phyloP scores from a whole-genome alignment of 2,113 vertebrate genomes.

The Labrus mixtus region DNA sequence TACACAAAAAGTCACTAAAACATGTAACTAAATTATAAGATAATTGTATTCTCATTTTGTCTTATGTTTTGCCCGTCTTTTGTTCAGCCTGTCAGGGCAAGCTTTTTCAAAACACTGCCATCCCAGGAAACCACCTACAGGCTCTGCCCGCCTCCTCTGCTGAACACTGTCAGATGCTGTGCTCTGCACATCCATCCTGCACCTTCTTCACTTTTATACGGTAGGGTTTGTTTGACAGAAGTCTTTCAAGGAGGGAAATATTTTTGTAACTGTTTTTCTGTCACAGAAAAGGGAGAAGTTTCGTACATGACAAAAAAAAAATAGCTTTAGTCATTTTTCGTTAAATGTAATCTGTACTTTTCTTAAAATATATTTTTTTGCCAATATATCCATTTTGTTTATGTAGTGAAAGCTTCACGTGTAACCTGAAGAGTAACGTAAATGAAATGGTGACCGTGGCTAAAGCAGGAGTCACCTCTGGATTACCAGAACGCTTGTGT shows the following conservation, averaged over 20 bases:
- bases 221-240: neutral
- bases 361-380: too few relatives aligned
- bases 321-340: too few relatives aligned
- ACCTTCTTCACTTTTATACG: constrained; percentile 67
- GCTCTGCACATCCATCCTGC: constrained; percentile 65
- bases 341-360: too few relatives aligned
- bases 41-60: neutral
- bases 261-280: too few relatives aligned
- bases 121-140: constrained; percentile 2
- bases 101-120: constrained; percentile 48
- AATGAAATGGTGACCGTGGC: neutral
- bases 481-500: constrained; percentile 63
- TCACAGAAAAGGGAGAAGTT: too few relatives aligned
- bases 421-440: constrained; percentile 61
- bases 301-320: too few relatives aligned
- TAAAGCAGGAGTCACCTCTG: constrained; percentile 47
- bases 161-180: constrained; percentile 71
- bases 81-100: constrained; percentile 48
- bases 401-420: constrained; percentile 22
- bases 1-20: constrained; percentile 1
- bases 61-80: neutral
- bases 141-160: constrained; percentile 27
- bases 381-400: neutral
- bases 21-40: neutral
- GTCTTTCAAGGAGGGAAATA: neutral